Base-by-base conservation (phyloP, 1,140 invertebrate species). In the Anastrepha obliqua region DNA sequence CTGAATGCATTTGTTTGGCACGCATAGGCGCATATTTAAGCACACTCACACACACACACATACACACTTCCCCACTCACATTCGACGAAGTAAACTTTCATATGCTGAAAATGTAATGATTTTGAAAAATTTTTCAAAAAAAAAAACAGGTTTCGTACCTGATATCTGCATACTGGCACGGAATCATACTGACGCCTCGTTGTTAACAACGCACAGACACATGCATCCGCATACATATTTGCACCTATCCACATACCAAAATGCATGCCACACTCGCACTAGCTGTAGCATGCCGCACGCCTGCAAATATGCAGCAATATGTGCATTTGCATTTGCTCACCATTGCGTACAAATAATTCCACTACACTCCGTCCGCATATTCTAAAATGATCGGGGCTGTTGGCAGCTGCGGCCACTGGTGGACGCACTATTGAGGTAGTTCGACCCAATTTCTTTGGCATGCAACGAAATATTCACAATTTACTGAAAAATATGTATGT, bases 391-490 rank as follows among this genome's bases (percentile, higher is more conserved):
- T 58, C 51, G 47, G 47, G 42, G 42, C n/a, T 51, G 15, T 81
- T 1, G 44, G 74, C 42, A 55, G 74, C 47, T 81, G 74, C 3
- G 74, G 74, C 47, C 20, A 8, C 39, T 74, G 17, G 13, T 17
- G 42, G 15, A 44, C 67, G 67, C 5, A 42, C 15, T 0, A 39
- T 47, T 74, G 5, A 55, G 51, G 42, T n/a, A 81, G 20, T 81
- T 81, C 74, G 74, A 81, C 74, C 74, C 74, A 81, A 81, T 81
- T 81, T 81, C 47, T 47, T 81, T 81, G 47, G 47, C 47, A 55
- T 55, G 44, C 74, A 81, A 55, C 74, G 74, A 58, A 81, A 81
- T 81, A 81, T 81, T 81, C 74, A 81, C 74, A 81, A 55, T 29
- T 29, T 55, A 20, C 17, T 42, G 3, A 81, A 81, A 81, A 11